Evolutionary conservation across 2,888 invertebrate genomes (phyloP), one percentile per base, ranked within the genome.

Genomic region (Papilio elwesi): DNA sequence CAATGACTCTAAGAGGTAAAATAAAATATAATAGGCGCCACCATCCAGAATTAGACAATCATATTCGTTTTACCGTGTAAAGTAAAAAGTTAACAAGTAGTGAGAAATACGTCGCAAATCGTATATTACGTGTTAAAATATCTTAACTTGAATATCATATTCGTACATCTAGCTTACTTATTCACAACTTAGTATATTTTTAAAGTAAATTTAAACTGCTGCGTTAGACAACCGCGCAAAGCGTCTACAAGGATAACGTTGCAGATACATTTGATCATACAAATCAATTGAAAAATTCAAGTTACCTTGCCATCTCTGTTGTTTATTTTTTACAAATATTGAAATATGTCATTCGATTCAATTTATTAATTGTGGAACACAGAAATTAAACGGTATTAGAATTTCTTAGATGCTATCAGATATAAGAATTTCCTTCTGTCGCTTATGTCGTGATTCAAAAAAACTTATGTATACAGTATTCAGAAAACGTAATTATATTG

Each of bases 171-270:
- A 62, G 59, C 59, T 62, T 62, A 62, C 59, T 43, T 62, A 62
- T 43, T 43, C 38, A 62, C 64, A 55, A 36, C 64, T 59, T 38
- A 49, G 55, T 16, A 43, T 57, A 67, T 38, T n/a, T 71, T 52
- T 67, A 67, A 62, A 47, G 59, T 49, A 49, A 70, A 59, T 36
- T 13, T 65, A n/a, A 49, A 59, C 10, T 47, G n/a, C 55, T 71
- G 59, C 49, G 15, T 26, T 49, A 55, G 64, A 66, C 52, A 71
- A 67, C 67, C 71, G 7, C 16, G 62, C 36, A 51, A 71, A 71
- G 67, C 71, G 67, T 67, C 51, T 71, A 67, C 51, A 3, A 9
- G 49, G 49, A 71, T 38, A 65, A 11, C 13, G 47, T 62, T 62
- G 59, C 43, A 55, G 13, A 15, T 16, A 15, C 10, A 15, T 16